A percentile compares a stretch with the other conserved stretches of the same genome.
Conservation (phyloP, 1,140 invertebrate species). For the Cataglyphis hispanica region DNA sequence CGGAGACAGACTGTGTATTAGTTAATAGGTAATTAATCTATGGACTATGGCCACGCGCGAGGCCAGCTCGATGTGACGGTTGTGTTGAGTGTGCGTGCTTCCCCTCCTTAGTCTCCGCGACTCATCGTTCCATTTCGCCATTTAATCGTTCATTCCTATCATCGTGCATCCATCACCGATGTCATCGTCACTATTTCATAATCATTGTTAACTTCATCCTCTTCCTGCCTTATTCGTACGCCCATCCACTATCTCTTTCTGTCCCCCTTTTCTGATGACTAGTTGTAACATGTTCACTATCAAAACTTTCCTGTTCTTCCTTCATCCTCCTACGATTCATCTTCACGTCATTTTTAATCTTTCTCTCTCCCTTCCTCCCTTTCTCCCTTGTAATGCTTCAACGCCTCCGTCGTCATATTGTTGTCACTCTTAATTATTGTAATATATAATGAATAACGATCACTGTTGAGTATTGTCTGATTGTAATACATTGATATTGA, state of each 20-base stretch:
- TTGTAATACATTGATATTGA: slow-evolving; percentile 87
- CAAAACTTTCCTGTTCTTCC: slow-evolving; percentile 51
- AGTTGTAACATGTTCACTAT: slow-evolving; percentile 64
- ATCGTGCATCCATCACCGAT: slow-evolving; percentile 71
- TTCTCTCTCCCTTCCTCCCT: neutral
- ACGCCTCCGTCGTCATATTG: slow-evolving; percentile 87
- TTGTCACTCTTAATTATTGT: slow-evolving; percentile 87
- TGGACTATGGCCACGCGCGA: slow-evolving; percentile 83
- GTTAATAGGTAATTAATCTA: slow-evolving; percentile 83
- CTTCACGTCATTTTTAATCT: slow-evolving; percentile 46
- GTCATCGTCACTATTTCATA: slow-evolving; percentile 72
- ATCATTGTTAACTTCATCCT: slow-evolving; percentile 55
- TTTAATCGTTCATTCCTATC: slow-evolving; percentile 74
- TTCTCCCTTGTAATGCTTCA: slow-evolving; percentile 82
- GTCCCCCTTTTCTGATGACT: slow-evolving; percentile 36
- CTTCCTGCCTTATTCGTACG: slow-evolving; percentile 29
- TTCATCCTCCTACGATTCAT: slow-evolving; percentile 57
- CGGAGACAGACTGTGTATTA: slow-evolving; percentile 85
- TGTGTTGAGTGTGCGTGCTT: slow-evolving; percentile 86
- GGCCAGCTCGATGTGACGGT: slow-evolving; percentile 85
- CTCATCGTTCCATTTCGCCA: slow-evolving; percentile 72
- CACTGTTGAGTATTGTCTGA: slow-evolving; percentile 87
- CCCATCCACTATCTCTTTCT: slow-evolving; percentile 20
- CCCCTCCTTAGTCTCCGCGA: slow-evolving; percentile 80
- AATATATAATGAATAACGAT: slow-evolving; percentile 87